Conservation (phyloP, 2,797 vertebrate species). For the Chloroceryle inda region DNA sequence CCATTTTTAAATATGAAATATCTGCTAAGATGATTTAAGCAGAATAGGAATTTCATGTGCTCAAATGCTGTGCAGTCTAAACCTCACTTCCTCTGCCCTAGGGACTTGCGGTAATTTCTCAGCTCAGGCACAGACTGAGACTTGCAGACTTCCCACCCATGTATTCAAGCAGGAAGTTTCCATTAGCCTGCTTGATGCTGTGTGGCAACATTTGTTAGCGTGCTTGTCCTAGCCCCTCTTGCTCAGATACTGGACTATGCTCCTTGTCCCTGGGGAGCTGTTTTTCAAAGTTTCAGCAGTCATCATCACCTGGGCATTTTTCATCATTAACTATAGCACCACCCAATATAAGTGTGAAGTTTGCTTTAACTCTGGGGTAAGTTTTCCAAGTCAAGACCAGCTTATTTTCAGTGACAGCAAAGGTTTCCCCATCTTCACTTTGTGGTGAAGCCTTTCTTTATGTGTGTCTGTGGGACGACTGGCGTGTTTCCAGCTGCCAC, state of each 20-base stretch:
- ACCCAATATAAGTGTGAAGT: fast-evolving
- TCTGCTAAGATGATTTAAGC: neutral
- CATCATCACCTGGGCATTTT: neutral
- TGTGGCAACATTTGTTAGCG: fast-evolving
- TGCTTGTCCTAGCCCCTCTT: neutral
- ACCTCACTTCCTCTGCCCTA: neutral
- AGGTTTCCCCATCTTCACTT: neutral
- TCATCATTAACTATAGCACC: neutral
- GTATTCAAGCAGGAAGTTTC: neutral
- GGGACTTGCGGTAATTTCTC: neutral
- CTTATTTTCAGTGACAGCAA: neutral
- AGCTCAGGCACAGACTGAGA: neutral
- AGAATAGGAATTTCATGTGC: neutral
- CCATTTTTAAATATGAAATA: neutral
- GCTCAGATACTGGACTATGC: fast-evolving
- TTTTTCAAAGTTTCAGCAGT: neutral
- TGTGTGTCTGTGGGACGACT: neutral
- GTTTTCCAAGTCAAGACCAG: neutral
- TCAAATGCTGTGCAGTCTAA: neutral
- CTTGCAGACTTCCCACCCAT: fast-evolving
- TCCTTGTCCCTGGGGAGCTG: neutral
- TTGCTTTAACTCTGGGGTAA: neutral
- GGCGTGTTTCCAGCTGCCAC: neutral
- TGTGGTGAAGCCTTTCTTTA: neutral
- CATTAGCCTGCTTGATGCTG: fast-evolving